Evolutionary conservation across 2,113 vertebrate species (phyloP).

Genomic region (Pygoscelis adeliae): DNA sequence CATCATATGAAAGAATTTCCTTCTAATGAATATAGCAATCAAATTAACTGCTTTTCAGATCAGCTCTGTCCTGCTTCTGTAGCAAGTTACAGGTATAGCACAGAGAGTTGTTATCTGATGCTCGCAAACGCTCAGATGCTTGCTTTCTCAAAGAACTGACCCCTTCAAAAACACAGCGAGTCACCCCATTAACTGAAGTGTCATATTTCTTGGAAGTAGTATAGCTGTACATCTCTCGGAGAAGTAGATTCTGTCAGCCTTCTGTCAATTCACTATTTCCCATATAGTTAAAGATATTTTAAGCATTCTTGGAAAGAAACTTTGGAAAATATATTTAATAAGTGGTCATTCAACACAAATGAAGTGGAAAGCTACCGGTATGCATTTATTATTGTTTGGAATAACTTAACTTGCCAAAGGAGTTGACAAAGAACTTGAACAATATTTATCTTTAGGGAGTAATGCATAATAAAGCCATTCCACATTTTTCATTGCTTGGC

Average conservation of each 20-base stretch:
- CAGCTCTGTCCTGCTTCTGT: background rate
- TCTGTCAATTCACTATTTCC: background rate
- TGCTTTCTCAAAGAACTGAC: background rate
- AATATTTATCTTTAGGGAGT: slow-evolving; percentile 39
- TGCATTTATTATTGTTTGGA: slow-evolving; percentile 13
- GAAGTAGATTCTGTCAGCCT: background rate
- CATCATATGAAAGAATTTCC: background rate
- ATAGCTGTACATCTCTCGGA: background rate
- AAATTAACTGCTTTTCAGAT: background rate
- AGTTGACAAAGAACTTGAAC: background rate
- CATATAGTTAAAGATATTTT: background rate
- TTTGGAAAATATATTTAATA: background rate
- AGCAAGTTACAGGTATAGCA: background rate
- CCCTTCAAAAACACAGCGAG: background rate
- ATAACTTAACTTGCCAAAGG: slow-evolving; percentile 8
- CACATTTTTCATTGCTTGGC: background rate
- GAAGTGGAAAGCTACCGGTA: background rate
- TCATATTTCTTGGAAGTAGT: background rate
- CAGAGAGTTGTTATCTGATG: background rate
- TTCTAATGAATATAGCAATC: background rate
- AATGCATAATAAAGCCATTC: background rate
- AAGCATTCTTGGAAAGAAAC: background rate
- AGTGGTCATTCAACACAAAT: background rate
- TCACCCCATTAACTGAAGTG: background rate
- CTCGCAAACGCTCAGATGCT: background rate